Percentiles rank a stretch among this genome's conserved stretches.
These are phyloP conservation scores for Mythimna lalbum DNA, from an alignment of 2,888 invertebrate species.

Conservation along the genomic window DNA sequence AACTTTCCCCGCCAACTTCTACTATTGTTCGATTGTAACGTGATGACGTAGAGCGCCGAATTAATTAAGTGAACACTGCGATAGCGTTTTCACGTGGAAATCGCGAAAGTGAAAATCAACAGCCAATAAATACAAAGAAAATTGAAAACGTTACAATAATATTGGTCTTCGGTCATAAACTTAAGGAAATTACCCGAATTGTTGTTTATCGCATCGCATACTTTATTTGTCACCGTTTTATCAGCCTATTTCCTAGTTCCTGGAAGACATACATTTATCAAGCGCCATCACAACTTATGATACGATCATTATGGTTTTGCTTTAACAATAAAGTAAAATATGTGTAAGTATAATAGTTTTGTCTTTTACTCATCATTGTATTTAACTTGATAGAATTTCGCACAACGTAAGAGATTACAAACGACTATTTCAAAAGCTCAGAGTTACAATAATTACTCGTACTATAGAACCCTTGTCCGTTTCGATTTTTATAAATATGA, in stretches of 20 bases:
- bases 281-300: constrained; percentile 2
- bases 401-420: too few species aligned
- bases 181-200: background rate
- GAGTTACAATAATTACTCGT: too few species aligned
- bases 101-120: constrained; percentile 34
- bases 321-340: background rate
- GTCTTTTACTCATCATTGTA: too few species aligned
- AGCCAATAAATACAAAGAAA: constrained; percentile 5
- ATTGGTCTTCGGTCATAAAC: background rate
- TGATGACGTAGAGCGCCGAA: constrained; percentile 60
- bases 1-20: constrained; percentile 80
- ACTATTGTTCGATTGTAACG: constrained; percentile 75
- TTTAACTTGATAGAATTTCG: too few species aligned
- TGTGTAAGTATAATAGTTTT: too few species aligned
- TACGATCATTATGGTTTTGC: background rate
- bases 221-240: background rate
- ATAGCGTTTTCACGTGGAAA: constrained; percentile 19
- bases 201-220: background rate
- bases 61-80: constrained; percentile 59
- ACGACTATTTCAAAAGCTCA: background rate
- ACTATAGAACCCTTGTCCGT: too few species aligned
- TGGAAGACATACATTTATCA: constrained; percentile 6
- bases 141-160: constrained; percentile 1
- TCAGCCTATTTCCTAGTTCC: background rate
- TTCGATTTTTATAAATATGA: too few species aligned